These are phyloP conservation scores for Iphiclides podalirius DNA, from an alignment of 2,888 invertebrate species.

Conservation along the genomic window DNA sequence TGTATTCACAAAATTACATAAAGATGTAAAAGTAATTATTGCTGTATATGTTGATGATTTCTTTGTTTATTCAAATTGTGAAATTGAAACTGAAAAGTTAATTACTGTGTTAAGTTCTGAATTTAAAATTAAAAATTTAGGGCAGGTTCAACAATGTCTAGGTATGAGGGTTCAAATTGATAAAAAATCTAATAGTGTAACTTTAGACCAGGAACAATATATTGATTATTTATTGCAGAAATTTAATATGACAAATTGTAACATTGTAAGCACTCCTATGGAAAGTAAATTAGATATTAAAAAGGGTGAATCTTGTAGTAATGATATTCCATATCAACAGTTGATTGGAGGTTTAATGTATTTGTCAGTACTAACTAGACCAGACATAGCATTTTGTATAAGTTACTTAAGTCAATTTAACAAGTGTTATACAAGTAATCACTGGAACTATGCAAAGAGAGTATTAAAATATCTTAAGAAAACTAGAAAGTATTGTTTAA, in stretches of 20 bases:
- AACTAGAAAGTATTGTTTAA: not conserved
- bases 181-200: slow-evolving; percentile 7
- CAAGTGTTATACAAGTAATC: slow-evolving; percentile 24
- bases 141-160: slow-evolving; percentile 1
- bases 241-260: slow-evolving; percentile 23
- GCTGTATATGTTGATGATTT: too few relatives aligned
- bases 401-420: slow-evolving; percentile 29
- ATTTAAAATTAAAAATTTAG: slow-evolving; percentile 17
- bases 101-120: slow-evolving; percentile 20
- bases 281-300: slow-evolving; percentile 12
- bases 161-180: slow-evolving; percentile 14
- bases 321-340: slow-evolving; percentile 25
- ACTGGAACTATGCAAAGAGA: slow-evolving; percentile 26
- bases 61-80: slow-evolving; percentile 12
- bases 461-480: too few relatives aligned
- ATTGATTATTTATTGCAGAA: slow-evolving; percentile 16
- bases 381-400: slow-evolving; percentile 26
- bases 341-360: slow-evolving; percentile 28
- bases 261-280: slow-evolving; percentile 20
- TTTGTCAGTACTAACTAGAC: slow-evolving; percentile 24
- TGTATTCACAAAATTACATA: too few relatives aligned
- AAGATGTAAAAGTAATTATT: too few relatives aligned
- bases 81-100: slow-evolving; percentile 11
- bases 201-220: slow-evolving; percentile 22
- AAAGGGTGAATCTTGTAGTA: slow-evolving; percentile 9